Percentiles rank a stretch among this genome's conserved stretches.
phyloP scores from a whole-genome alignment of 2,888 invertebrate species.

The Drosophila pseudotalamancana region DNA sequence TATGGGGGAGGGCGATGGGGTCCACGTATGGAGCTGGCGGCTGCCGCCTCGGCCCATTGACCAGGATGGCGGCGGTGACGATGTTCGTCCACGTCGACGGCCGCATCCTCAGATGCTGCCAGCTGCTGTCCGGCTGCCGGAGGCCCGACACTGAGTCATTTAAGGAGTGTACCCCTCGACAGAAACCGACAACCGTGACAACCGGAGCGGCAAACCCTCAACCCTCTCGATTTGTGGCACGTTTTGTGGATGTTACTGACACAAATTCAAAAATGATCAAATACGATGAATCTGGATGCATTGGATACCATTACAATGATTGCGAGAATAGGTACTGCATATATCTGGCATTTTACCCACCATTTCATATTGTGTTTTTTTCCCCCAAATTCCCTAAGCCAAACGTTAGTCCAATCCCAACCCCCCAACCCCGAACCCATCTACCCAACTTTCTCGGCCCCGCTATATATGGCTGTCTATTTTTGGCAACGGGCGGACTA shows the following conservation, averaged over 20 bases:
- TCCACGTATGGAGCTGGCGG: constrained; percentile 46
- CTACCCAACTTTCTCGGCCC: not conserved
- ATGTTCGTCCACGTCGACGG: constrained; percentile 3
- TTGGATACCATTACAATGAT: not conserved
- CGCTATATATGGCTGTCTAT: constrained; percentile 14
- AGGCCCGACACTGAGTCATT: not conserved
- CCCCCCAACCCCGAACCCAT: no score
- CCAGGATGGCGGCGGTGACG: constrained; percentile 52
- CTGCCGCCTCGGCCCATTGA: constrained; percentile 10
- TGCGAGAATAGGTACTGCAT: not conserved
- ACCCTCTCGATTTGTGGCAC: constrained; percentile 1
- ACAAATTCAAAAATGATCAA: not conserved
- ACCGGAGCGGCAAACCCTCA: not conserved
- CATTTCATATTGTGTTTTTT: no score
- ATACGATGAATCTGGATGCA: not conserved
- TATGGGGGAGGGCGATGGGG: constrained; percentile 54
- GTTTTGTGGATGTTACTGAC: constrained; percentile 11
- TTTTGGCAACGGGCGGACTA: constrained; percentile 6
- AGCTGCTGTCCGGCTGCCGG: not conserved
- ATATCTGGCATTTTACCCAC: not conserved
- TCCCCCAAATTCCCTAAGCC: no score
- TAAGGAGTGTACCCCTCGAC: not conserved
- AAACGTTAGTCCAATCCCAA: no score
- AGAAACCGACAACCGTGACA: not conserved
- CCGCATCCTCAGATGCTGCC: constrained; percentile 1